Conservation (phyloP, 2,888 invertebrate genomes). For the Aleiodes testaceus region DNA sequence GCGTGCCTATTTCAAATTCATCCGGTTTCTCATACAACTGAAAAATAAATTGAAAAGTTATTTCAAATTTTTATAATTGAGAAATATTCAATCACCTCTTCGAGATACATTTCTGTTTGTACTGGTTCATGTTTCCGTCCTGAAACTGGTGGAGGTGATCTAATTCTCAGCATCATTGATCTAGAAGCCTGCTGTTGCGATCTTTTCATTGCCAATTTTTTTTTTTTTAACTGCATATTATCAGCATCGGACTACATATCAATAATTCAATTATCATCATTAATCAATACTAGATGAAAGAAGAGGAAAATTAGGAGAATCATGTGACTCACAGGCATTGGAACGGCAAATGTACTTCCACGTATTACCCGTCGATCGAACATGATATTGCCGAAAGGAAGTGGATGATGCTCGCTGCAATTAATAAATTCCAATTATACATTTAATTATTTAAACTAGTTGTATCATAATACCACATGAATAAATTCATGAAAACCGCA, state of each 20-base stretch:
- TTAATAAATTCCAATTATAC: constrained; percentile 47
- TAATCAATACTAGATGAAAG: not conserved
- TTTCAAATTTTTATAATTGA: constrained; percentile 6
- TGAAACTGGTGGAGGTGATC: constrained; percentile 85
- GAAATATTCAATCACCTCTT: constrained; percentile 77
- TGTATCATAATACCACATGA: too few species aligned
- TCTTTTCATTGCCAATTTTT: constrained; percentile 83
- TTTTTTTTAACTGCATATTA: constrained; percentile 78
- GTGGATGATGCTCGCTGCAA: constrained; percentile 74
- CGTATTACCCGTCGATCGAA: constrained; percentile 89
- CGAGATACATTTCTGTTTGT: constrained; percentile 92
- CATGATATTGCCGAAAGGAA: constrained; percentile 88
- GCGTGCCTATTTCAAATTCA: constrained; percentile 85
- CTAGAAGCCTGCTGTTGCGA: constrained; percentile 77
- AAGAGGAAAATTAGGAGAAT: constrained; percentile 22
- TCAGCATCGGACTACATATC: constrained; percentile 72
- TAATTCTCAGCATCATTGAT: constrained; percentile 75
- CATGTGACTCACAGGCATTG: constrained; percentile 65
- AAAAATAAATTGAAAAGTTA: constrained; percentile 28
- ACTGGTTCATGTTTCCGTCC: constrained; percentile 90
- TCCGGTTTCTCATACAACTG: constrained; percentile 83
- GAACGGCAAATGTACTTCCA: constrained; percentile 83
- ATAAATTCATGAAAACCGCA: constrained; percentile 50
- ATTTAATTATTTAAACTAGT: too few species aligned
- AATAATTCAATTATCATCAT: constrained; percentile 1